Evolutionary conservation across 2,888 invertebrate genomes (phyloP), one percentile per base, ranked within the genome.

Genomic region (Hecatera dysodea): DNA sequence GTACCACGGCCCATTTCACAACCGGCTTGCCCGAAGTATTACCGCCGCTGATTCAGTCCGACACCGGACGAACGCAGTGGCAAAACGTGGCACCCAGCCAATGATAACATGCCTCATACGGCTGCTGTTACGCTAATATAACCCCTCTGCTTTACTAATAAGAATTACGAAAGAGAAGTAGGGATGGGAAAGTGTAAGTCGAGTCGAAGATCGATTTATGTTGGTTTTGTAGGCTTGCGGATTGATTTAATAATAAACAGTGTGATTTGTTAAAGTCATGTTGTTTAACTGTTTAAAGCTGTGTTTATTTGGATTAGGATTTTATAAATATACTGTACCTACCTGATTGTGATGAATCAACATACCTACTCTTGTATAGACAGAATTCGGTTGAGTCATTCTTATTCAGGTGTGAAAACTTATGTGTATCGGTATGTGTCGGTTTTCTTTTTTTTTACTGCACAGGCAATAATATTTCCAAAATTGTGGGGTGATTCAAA

Each of bases 31-130:
- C 69, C 55, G 44, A 19, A 73, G 69, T 56, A 62, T 72, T 80
- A 81, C 72, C 80, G 62, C 61, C 62, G n/a, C n/a, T 88, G 87
- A 87, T 80, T 88, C 88, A 88, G 82, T 88, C 85, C 86, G 81
- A 70, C 80, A 66, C 72, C 85, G 82, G 80, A 68, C 79, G 82
- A 78, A 77, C 81, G 79, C 65, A 69, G 77, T 85, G 84, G 87
- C 87, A 83, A 60, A 67, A 71, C 50, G 74, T 90, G 90, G 90
- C 90, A 83, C 53, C 39, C 1, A 27, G 88, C 90, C 90, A 90
- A 86, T 53, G 69, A 76, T 74, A 87, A 78, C 83, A 84, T 72
- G 68, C 75, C 71, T 80, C 71, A 81, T 79, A 74, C 80, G 72
- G 77, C 70, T 73, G n/a, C 42, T 66, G 78, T 67, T 63, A 75